These are phyloP conservation scores for Tillus elongatus DNA, from an alignment of 2,888 invertebrate genomes.

Conservation along the genomic window DNA sequence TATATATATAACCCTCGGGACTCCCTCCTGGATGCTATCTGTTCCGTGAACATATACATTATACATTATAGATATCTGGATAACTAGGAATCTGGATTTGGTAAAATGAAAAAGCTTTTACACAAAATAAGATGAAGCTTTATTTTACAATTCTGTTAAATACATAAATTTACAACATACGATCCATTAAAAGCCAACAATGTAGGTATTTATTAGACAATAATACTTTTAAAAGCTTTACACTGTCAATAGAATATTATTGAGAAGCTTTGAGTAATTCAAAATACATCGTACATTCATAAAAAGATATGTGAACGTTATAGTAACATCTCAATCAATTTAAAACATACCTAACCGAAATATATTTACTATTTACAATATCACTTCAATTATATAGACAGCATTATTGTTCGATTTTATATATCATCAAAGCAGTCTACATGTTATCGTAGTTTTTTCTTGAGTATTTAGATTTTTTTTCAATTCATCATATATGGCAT, in stretches of 20 bases:
- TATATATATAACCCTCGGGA: too few relatives aligned
- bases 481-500: too few relatives aligned
- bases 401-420: too few relatives aligned
- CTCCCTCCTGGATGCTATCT: too few relatives aligned
- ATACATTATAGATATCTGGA: too few relatives aligned
- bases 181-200: slow-evolving; percentile 39
- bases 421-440: too few relatives aligned
- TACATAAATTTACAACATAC: slow-evolving; percentile 37
- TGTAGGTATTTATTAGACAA: too few relatives aligned
- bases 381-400: slow-evolving; percentile 1
- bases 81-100: too few relatives aligned
- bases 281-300: slow-evolving; percentile 33
- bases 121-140: slow-evolving; percentile 44
- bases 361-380: slow-evolving; percentile 8
- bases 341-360: neutral
- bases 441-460: too few relatives aligned
- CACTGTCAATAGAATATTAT: slow-evolving; percentile 26
- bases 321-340: neutral
- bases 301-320: slow-evolving; percentile 36
- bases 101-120: too few relatives aligned
- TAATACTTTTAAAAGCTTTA: slow-evolving; percentile 32
- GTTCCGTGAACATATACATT: too few relatives aligned
- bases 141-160: slow-evolving; percentile 40
- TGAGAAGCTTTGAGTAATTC: slow-evolving; percentile 28
- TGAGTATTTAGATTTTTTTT: too few relatives aligned